These are phyloP conservation scores for Xiphophorus hellerii DNA, from an alignment of 2,113 vertebrate genomes.

Conservation along the genomic window DNA sequence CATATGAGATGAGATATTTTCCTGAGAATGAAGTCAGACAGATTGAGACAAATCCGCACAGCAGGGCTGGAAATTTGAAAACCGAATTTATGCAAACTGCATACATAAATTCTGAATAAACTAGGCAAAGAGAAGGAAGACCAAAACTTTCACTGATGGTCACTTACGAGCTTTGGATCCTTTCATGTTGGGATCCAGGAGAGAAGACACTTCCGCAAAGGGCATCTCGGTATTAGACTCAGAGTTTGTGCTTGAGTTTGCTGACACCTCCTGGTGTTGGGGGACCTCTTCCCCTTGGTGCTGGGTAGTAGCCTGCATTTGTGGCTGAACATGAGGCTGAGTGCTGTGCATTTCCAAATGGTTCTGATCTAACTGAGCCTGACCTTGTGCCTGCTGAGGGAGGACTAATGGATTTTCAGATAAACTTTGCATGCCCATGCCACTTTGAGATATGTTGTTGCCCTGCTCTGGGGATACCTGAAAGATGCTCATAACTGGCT, in stretches of 20 bases:
- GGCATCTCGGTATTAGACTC: conserved; percentile 60
- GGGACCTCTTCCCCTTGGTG: conserved; percentile 32
- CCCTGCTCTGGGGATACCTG: conserved; percentile 70
- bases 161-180: conserved; percentile 81
- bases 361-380: conserved; percentile 50
- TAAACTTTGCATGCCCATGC: conserved; percentile 56
- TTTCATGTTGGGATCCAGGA: conserved; percentile 85
- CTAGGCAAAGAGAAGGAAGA: background rate
- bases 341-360: conserved; percentile 66
- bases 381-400: conserved; percentile 55
- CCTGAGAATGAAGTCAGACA: conserved; percentile 39
- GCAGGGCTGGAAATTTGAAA: background rate
- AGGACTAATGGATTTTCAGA: conserved; percentile 62
- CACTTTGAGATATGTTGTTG: conserved; percentile 28
- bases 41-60: background rate
- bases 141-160: no score
- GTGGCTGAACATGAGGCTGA: conserved; percentile 67
- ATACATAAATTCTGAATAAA: no score
- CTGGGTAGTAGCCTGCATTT: conserved; percentile 57
- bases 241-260: conserved; percentile 16
- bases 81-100: no score
- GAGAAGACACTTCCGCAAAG: conserved; percentile 82
- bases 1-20: conserved; percentile 81
- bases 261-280: conserved; percentile 50
- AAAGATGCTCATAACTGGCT: conserved; percentile 74